Evolutionary conservation across 2,888 invertebrate genomes (phyloP).

Genomic region (Trilocha varians): DNA sequence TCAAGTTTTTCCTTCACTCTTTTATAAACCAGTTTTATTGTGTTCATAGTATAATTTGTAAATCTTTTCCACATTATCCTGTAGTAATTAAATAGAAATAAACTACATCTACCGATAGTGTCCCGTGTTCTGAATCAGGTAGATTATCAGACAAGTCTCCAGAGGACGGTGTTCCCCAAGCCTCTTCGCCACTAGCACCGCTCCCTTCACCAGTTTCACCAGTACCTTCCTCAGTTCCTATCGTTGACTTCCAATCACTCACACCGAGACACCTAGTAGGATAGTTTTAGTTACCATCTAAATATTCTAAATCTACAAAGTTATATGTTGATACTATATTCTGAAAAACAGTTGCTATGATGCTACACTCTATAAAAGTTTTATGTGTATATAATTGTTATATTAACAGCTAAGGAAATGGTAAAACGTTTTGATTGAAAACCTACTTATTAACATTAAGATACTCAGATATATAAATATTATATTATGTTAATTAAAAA

Average conservation of each 20-base stretch:
- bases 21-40: too few species aligned
- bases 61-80: too few species aligned
- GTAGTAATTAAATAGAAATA: too few species aligned
- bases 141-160: conserved; percentile 86
- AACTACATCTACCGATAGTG: conserved; percentile 69
- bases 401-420: too few species aligned
- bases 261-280: conserved; percentile 57
- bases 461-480: too few species aligned
- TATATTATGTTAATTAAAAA: too few species aligned
- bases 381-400: too few species aligned
- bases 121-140: conserved; percentile 78
- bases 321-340: neutral
- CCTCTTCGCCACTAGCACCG: conserved; percentile 88
- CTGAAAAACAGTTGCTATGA: neutral
- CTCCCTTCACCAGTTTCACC: conserved; percentile 81
- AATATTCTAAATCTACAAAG: neutral
- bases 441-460: too few species aligned
- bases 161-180: conserved; percentile 92
- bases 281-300: neutral
- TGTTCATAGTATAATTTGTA: too few species aligned
- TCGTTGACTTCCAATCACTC: conserved; percentile 72
- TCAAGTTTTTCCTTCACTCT: too few species aligned
- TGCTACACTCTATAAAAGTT: too few species aligned
- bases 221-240: conserved; percentile 76
- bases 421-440: too few species aligned